phyloP scores from a whole-genome alignment of 2,888 invertebrate species.

The Sisyra nigra region DNA sequence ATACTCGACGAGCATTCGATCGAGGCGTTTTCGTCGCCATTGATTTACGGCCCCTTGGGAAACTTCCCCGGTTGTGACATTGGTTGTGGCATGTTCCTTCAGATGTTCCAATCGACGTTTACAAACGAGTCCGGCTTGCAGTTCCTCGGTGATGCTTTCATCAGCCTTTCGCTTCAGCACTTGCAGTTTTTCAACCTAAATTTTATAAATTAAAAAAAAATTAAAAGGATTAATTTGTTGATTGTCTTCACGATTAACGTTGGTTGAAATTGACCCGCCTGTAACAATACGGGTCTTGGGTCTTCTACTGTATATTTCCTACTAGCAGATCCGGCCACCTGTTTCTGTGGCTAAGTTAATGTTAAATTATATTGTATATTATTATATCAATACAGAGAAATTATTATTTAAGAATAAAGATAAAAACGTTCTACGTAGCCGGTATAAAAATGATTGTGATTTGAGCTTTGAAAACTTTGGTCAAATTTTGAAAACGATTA shows the following conservation, averaged over 20 bases:
- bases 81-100: conserved; percentile 48
- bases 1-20: conserved; percentile 94
- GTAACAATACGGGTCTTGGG: too few relatives aligned
- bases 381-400: too few relatives aligned
- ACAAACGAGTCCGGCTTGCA: conserved; percentile 79
- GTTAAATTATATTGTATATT: too few relatives aligned
- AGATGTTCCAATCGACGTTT: conserved; percentile 86
- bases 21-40: conserved; percentile 76
- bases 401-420: too few relatives aligned
- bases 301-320: too few relatives aligned
- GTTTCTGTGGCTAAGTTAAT: too few relatives aligned
- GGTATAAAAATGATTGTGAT: too few relatives aligned
- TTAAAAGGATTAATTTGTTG: background rate
- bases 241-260: background rate
- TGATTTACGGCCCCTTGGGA: conserved; percentile 45
- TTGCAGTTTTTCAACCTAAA: conserved; percentile 63
- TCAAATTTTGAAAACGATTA: too few relatives aligned
- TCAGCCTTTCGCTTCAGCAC: conserved; percentile 88
- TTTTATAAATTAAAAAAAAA: background rate
- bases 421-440: too few relatives aligned
- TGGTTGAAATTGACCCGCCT: too few relatives aligned
- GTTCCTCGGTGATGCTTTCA: conserved; percentile 82
- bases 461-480: too few relatives aligned
- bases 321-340: too few relatives aligned
- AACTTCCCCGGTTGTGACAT: conserved; percentile 22